Conservation (phyloP, 2,113 vertebrate species). For the Aviceda subcristata region DNA sequence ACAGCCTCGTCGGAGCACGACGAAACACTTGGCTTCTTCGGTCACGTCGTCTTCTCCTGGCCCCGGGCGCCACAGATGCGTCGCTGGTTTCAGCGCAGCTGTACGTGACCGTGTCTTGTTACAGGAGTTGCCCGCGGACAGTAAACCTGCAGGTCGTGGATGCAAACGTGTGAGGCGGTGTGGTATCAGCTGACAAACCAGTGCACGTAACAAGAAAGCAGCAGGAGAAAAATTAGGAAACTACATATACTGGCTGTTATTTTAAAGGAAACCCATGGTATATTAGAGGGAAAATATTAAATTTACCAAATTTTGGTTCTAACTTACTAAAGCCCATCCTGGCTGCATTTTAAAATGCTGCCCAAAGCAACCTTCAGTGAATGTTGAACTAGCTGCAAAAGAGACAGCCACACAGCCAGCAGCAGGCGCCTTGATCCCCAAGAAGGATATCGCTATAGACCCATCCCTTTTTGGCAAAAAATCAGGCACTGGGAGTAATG, state of each 20-base stretch:
- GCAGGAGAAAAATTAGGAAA: background rate
- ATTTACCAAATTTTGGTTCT: background rate
- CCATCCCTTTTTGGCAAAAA: background rate
- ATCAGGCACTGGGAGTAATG: background rate
- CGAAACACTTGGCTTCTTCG: background rate
- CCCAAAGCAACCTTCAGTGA: background rate
- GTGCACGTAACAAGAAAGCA: background rate
- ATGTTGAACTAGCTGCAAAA: background rate
- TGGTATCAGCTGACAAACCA: background rate
- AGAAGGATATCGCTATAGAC: background rate
- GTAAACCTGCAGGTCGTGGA: background rate
- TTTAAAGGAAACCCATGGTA: background rate
- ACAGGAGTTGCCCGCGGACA: background rate
- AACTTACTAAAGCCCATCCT: background rate
- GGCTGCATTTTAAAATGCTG: background rate
- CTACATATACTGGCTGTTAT: background rate
- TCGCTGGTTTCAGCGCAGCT: background rate
- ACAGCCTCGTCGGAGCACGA: background rate
- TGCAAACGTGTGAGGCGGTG: background rate
- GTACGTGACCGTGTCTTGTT: fast-evolving
- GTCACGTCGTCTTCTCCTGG: fast-evolving
- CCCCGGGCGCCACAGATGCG: background rate
- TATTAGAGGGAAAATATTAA: background rate
- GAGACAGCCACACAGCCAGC: background rate
- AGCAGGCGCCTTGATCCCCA: background rate